Evolutionary conservation across 2,888 invertebrate genomes (phyloP), one percentile per base, ranked within the genome.

Genomic region (Andrena dorsata): DNA sequence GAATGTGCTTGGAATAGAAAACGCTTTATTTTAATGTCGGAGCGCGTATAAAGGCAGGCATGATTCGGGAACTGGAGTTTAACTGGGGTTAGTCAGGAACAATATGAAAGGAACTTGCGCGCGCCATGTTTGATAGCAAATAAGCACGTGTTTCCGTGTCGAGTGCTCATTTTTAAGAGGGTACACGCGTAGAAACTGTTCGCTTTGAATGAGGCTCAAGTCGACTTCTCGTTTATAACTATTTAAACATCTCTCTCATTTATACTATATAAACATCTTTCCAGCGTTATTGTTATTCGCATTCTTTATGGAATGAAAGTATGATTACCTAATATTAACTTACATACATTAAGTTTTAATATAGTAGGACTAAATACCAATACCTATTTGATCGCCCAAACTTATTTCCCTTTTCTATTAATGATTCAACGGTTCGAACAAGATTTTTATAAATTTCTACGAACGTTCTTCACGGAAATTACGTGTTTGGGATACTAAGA

Each of bases 141-240:
- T 35, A 61, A 20, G n/a, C 61, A 61, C 61, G 60, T 30, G 30
- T 60, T 60, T 60, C 60, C 30, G 30, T 30, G 30, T 60, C 30
- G 30, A 16, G 30, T 30, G 30, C 30, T 60, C 30, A 30, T n/a
- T 60, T 60, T 16, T 56, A 10, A 16, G 30, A 30, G 16, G 3
- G 53, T 53, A 53, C 60, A 7, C 28, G 28, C 6, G 30, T 60
- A 30, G 10, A 20, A n/a, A 60, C 2, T 60, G 30, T 60, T 30
- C 16, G 16, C n/a, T 30, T 16, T 60, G 13, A 30, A 60, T n/a
- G 30, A 30, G 16, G n/a, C 30, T 30, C 26, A n/a, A 60, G 60
- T 60, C 30, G n/a, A 26, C 23, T 56, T 56, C 10, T 56, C 23
- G 23, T 56, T 56, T 56, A 26, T 10, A 41, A 56, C 10, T 56